A percentile compares a stretch with the other conserved stretches of the same genome.
Conservation (phyloP, 2,888 invertebrate species). For the Glyphotaelius pellucidus region DNA sequence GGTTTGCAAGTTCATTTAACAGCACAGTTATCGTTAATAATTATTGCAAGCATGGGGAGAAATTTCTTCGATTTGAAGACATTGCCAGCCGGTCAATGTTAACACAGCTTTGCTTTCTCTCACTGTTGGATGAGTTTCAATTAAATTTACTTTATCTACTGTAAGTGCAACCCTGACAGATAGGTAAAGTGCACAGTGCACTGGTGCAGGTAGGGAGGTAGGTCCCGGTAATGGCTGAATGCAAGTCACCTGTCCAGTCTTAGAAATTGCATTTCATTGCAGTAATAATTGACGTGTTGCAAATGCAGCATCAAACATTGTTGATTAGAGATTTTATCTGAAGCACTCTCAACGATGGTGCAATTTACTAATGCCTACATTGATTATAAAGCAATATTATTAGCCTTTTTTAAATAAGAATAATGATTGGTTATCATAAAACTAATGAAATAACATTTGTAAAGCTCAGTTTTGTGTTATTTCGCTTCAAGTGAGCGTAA, state of each 20-base stretch:
- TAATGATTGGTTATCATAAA: too few species aligned
- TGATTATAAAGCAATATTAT: not conserved
- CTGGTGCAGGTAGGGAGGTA: not conserved
- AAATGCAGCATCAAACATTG: not conserved
- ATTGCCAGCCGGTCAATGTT: not conserved
- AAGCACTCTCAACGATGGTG: not conserved
- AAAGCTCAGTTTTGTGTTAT: too few species aligned
- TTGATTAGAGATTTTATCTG: not conserved
- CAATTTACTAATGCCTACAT: not conserved
- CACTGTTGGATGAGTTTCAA: not conserved
- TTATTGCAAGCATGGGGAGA: not conserved
- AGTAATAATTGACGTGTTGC: constrained; percentile 16
- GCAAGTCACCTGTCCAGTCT: constrained; percentile 20
- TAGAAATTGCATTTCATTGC: constrained; percentile 4
- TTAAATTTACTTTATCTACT: not conserved
- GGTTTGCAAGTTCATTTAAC: too few species aligned
- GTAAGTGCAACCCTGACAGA: not conserved
- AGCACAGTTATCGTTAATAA: not conserved
- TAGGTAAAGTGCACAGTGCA: not conserved
- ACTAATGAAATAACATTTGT: too few species aligned
- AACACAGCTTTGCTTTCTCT: not conserved
- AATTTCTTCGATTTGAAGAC: not conserved
- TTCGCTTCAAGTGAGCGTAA: too few species aligned
- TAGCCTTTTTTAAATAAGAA: too few species aligned
- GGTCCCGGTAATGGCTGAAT: not conserved